Base-by-base conservation (phyloP, 2,797 vertebrate genomes). In the Pteronotus mesoamericanus region DNA sequence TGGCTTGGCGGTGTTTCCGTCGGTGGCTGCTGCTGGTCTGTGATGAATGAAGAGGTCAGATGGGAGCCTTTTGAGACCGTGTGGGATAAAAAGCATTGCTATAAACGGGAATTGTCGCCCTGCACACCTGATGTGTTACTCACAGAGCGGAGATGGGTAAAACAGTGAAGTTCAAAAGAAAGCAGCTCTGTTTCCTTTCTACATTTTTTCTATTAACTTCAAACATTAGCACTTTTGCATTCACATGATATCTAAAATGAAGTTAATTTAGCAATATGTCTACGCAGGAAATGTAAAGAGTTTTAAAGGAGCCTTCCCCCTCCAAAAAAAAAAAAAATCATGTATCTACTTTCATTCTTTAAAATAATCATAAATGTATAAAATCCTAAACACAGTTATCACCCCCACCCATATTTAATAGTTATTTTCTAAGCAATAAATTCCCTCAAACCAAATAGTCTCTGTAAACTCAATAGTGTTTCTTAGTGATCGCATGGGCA, bases 181-280 rank as follows among this genome's bases (percentile, higher is more conserved):
- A 94, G 29, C 15, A 48, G 15, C 39, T 66, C 57, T 12, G 6
- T 77, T 77, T 92, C 77, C 66, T 42, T 51, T 34, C 59, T 34
- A n/a, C 8, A 18, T 32, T 61, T 18, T 19, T 53, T 53, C 18
- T 21, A 6, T 53, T 6, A 46, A 46, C 44, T 46, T 21, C 6
- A 29, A 86, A 95, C 95, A 94, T 80, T 44, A 69, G 74, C 32
- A 74, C 29, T 86, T 89, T 85, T 80, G 29, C 66, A 92, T 80
- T 91, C 9, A 59, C 39, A n/a, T 42, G 11, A 48, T 61, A 86
- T 24, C 44, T 77, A 57, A 94, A 95, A 86, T 57, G 22, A 74
- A 92, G 29, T 55, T 16, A 86, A 57, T 26, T 34, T 77, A 86
- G 75, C 5, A 82, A 69, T n/a, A 69, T 69, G 42, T 42, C 79